Conservation (phyloP, 2,888 invertebrate species). For the Hartigia nigra region DNA sequence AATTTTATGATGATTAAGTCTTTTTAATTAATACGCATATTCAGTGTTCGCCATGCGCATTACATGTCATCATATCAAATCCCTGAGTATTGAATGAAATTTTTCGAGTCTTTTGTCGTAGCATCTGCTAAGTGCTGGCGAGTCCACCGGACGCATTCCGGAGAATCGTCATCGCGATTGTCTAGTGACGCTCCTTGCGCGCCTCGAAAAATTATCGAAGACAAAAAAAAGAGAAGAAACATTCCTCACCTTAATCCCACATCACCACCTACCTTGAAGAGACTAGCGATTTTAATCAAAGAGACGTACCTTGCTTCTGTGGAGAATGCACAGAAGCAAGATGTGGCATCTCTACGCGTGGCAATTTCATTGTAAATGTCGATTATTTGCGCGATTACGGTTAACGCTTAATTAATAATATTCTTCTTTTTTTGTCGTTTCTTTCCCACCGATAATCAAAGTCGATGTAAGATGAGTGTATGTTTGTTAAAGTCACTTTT, state of each 20-base stretch:
- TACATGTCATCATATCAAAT: neutral
- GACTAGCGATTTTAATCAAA: neutral
- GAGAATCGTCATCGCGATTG: slow-evolving; percentile 39
- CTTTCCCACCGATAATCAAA: neutral
- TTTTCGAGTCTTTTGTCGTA: neutral
- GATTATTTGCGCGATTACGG: neutral
- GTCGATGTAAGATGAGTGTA: neutral
- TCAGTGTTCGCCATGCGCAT: neutral
- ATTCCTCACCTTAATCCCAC: neutral
- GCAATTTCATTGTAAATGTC: neutral
- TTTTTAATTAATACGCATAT: neutral
- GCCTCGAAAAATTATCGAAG: slow-evolving; percentile 7
- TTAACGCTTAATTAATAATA: neutral
- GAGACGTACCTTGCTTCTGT: neutral
- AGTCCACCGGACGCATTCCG: slow-evolving; percentile 57
- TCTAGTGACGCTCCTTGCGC: slow-evolving; percentile 47
- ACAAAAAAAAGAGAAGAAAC: neutral
- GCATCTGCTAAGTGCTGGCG: slow-evolving; percentile 28
- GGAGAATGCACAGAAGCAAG: neutral
- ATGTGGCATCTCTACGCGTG: neutral
- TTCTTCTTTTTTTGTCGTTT: neutral
- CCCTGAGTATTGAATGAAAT: neutral
- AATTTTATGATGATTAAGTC: neutral
- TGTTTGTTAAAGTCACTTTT: neutral
- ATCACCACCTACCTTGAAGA: neutral